phyloP scores from a whole-genome alignment of 2,888 invertebrate genomes.

The Isotomurus palustris region DNA sequence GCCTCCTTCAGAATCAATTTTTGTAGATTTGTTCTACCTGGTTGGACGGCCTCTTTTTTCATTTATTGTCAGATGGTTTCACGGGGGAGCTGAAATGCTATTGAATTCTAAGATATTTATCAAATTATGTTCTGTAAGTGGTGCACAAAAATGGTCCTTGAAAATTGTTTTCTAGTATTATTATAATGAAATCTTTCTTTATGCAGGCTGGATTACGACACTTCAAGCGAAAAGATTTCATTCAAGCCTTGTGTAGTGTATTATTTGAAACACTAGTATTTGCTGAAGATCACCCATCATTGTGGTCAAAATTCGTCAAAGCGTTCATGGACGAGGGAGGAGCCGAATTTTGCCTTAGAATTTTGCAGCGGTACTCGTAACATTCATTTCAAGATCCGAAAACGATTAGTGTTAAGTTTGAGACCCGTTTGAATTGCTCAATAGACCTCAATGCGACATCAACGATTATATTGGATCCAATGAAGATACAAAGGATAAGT shows the following conservation, averaged over 20 bases:
- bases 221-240: neutral
- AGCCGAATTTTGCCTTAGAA: conserved; percentile 4
- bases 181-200: neutral
- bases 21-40: neutral
- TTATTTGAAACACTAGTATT: neutral
- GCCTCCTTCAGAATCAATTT: neutral
- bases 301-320: neutral
- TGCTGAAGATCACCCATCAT: neutral
- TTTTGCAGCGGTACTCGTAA: neutral
- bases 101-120: neutral
- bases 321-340: neutral
- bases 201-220: neutral
- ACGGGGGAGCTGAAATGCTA: neutral
- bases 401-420: neutral
- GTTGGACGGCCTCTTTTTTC: conserved; percentile 2
- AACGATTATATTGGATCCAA: neutral
- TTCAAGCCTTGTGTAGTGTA: neutral
- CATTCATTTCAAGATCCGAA: neutral
- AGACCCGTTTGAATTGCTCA: neutral
- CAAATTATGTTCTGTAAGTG: neutral
- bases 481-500: neutral
- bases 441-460: neutral
- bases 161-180: neutral
- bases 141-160: neutral
- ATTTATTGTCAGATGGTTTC: neutral